Base-by-base conservation (phyloP, 2,113 vertebrate species). In the Sorex fumeus region DNA sequence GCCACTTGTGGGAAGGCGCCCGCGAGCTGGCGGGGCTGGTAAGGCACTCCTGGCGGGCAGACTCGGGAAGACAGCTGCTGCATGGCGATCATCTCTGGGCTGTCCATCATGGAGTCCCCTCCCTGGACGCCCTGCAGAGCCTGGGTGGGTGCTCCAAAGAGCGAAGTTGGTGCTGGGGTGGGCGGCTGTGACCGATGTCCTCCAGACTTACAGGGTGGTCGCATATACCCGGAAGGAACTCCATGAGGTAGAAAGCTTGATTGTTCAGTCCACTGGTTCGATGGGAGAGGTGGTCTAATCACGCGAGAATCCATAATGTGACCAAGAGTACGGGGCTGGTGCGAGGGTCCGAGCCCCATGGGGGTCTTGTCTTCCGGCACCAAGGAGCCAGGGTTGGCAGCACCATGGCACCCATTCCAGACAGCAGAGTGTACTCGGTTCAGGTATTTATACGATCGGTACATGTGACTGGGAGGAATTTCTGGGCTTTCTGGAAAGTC, bases 71-170 rank as follows among this genome's bases (percentile, higher is more conserved):
- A 99, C 77, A 99, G 98, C 98, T 99, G 99, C 98, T 99, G 99
- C 98, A 99, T 98, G 96, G 99, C 99, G 6, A 99, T 98, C 99
- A 99, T 99, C 97, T 99, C 99, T 0, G 99, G 99, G 97, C 99
- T 99, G 97, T 99, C 99, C 98, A 99, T 98, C 99, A 99, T 99
- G 82, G 99, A 99, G 91, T 98, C 98, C 90, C 98, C 98, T 0
- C 98, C 98, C 92, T 98, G 98, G 81, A 97, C 97, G 28, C 98
- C 98, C 95, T 98, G 98, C 13, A 98, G 98, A 91, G 98, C 98
- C 76, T 97, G 98, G 84, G 97, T 88, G 0, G 97, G 95, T 0
- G 93, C 97, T 45, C 97, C 97, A 5, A 98, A 98, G 1, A 98
- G 95, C 76, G 97, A 1, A 50, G 92, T 47, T 6, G 90, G 91